A percentile compares a stretch with the other conserved stretches of the same genome.
Evolutionary conservation across 2,888 invertebrate genomes (phyloP).

Genomic region (Apomyelois bistriatella): DNA sequence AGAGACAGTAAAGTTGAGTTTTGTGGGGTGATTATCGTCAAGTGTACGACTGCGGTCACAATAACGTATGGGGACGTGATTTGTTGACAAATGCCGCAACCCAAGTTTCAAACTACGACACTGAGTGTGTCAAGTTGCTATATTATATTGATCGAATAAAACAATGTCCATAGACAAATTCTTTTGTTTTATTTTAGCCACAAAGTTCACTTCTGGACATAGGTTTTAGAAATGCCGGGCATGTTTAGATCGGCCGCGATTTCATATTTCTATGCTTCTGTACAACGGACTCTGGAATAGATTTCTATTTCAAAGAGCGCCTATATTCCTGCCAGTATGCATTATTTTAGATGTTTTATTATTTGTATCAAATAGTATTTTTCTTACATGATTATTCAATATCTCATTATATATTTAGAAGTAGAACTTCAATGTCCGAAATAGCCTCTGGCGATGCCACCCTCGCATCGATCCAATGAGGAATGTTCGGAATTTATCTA

Average conservation of each 20-base stretch:
- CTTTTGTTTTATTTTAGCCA: too few species aligned
- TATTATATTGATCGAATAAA: not conserved
- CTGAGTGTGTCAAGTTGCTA: not conserved
- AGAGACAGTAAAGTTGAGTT: slow-evolving; percentile 31
- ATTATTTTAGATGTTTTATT: too few species aligned
- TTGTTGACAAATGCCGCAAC: slow-evolving; percentile 57
- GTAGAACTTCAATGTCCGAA: slow-evolving; percentile 1
- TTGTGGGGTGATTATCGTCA: slow-evolving; percentile 31
- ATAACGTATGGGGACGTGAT: slow-evolving; percentile 53
- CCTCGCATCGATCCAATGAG: not conserved
- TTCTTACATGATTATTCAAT: not conserved
- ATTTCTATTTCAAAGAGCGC: too few species aligned
- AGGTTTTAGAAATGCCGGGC: too few species aligned
- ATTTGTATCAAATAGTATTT: not conserved
- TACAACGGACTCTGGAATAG: too few species aligned
- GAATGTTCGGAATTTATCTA: slow-evolving; percentile 8
- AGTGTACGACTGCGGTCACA: slow-evolving; percentile 35
- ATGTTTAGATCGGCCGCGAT: too few species aligned
- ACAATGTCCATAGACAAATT: not conserved
- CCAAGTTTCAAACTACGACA: slow-evolving; percentile 23
- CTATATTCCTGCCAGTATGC: too few species aligned
- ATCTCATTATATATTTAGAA: not conserved
- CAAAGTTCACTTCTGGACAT: too few species aligned
- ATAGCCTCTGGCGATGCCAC: slow-evolving; percentile 1
- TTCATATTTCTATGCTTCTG: too few species aligned